These are phyloP conservation scores for Iphiclides podalirius DNA, from an alignment of 2,888 invertebrate species.

Conservation along the genomic window DNA sequence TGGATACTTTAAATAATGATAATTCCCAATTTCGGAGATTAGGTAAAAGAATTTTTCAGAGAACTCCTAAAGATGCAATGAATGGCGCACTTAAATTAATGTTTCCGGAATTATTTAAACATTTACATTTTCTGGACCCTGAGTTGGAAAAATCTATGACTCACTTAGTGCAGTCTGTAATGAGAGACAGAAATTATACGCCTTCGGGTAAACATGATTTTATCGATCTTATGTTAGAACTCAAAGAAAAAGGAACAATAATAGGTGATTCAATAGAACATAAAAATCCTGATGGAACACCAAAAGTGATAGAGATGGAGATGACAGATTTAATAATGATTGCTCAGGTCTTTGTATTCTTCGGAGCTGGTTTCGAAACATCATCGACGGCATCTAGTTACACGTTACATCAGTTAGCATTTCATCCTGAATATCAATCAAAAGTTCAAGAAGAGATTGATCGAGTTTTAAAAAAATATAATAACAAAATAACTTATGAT, in stretches of 20 bases:
- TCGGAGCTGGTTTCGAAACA: slow-evolving; percentile 76
- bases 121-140: slow-evolving; percentile 48
- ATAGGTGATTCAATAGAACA: slow-evolving; percentile 58
- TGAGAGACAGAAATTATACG: slow-evolving; percentile 53
- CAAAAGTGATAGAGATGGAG: slow-evolving; percentile 53
- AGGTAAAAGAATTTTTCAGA: slow-evolving; percentile 59
- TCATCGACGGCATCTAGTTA: slow-evolving; percentile 73
- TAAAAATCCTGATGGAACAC: slow-evolving; percentile 51
- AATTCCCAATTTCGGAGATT: slow-evolving; percentile 61
- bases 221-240: slow-evolving; percentile 61
- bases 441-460: slow-evolving; percentile 68
- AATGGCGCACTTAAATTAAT: slow-evolving; percentile 48
- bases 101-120: slow-evolving; percentile 58
- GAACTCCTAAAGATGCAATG: slow-evolving; percentile 48
- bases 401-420: slow-evolving; percentile 69
- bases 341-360: slow-evolving; percentile 69
- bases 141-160: slow-evolving; percentile 52
- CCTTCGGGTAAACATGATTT: slow-evolving; percentile 64
- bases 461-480: slow-evolving; percentile 49
- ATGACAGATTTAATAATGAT: slow-evolving; percentile 54
- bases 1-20: slow-evolving; percentile 57
- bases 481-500: slow-evolving; percentile 58
- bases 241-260: slow-evolving; percentile 58
- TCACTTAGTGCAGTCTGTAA: slow-evolving; percentile 47
- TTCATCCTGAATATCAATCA: slow-evolving; percentile 62